phyloP scores from a whole-genome alignment of 1,140 invertebrate genomes.

The Drosophila chauvacae region DNA sequence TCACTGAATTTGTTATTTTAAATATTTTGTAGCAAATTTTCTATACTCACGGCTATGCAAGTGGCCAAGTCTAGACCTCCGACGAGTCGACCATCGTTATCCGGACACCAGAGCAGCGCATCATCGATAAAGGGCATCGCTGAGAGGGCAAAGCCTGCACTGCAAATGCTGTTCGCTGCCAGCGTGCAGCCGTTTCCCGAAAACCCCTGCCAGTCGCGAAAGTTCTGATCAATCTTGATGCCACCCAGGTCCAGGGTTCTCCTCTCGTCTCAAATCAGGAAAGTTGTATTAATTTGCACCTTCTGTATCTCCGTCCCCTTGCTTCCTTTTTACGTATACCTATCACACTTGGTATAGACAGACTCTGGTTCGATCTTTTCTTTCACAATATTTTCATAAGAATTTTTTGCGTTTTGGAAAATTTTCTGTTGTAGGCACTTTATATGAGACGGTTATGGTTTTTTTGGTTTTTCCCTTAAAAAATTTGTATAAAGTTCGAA shows the following conservation, averaged over 20 bases:
- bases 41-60: constrained; percentile 91
- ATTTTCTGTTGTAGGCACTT: constrained; percentile 61
- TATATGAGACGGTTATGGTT: constrained; percentile 76
- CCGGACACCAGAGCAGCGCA: constrained; percentile 95
- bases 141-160: constrained; percentile 87
- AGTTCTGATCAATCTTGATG: constrained; percentile 47
- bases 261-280: constrained; percentile 39
- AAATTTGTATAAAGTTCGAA: constrained; percentile 41
- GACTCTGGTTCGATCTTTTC: constrained; percentile 23
- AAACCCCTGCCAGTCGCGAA: constrained; percentile 50
- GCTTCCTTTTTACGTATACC: constrained; percentile 4
- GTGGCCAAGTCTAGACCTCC: constrained; percentile 89
- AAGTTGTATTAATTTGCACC: background rate
- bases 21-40: too few relatives aligned
- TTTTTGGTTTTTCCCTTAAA: constrained; percentile 42
- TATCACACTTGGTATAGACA: constrained; percentile 40
- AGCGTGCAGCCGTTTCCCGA: constrained; percentile 75
- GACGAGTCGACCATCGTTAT: constrained; percentile 96
- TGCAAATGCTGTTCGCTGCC: constrained; percentile 87
- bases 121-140: constrained; percentile 98
- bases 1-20: too few relatives aligned
- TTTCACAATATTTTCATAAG: constrained; percentile 63
- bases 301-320: background rate
- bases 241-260: constrained; percentile 51
- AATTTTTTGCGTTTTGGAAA: constrained; percentile 33